A percentile compares a stretch with the other conserved stretches of the same genome.
phyloP scores from a whole-genome alignment of 2,113 vertebrate genomes.

The Strix aluco region DNA sequence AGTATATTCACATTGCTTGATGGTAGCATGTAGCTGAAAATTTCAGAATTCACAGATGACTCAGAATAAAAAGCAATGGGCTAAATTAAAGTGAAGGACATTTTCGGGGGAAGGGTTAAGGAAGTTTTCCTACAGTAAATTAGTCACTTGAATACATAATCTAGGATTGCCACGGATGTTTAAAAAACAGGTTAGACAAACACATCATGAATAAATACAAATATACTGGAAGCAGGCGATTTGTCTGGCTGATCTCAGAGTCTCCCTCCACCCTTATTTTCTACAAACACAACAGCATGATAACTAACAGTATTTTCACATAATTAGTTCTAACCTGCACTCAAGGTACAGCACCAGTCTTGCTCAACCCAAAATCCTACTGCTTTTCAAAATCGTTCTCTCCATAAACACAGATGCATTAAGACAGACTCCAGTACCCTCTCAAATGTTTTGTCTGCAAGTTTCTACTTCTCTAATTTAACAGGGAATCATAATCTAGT shows the following conservation, averaged over 20 bases:
- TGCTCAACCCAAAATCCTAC: not conserved
- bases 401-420: not conserved
- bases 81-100: not conserved
- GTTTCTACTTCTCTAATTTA: not conserved
- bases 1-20: not conserved
- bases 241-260: not conserved
- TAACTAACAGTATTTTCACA: not conserved
- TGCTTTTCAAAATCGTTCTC: not conserved
- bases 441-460: not conserved
- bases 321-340: not conserved
- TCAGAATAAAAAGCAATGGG: not conserved
- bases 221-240: not conserved
- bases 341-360: not conserved
- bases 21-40: not conserved
- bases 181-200: not conserved
- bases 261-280: not conserved
- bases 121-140: not conserved
- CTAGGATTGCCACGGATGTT: not conserved
- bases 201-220: not conserved
- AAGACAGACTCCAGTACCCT: not conserved
- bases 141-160: not conserved
- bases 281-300: not conserved
- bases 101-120: not conserved
- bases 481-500: not conserved
- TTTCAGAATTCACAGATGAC: not conserved